Evolutionary conservation across 2,113 vertebrate genomes (phyloP).

Genomic region (Dipodomys ordii): DNA sequence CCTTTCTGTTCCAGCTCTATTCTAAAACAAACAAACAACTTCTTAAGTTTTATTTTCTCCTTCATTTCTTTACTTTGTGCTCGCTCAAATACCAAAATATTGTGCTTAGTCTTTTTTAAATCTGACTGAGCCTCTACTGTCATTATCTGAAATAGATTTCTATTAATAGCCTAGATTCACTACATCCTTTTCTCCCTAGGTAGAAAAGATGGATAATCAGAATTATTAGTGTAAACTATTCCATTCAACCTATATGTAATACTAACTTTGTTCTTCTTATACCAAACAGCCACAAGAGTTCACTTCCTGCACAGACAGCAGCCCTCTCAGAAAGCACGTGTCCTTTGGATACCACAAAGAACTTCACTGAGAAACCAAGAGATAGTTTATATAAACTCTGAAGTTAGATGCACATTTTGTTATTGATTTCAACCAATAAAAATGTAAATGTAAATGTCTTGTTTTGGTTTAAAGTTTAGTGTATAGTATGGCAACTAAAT

Average conservation of each 20-base stretch:
- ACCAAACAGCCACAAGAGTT: not conserved
- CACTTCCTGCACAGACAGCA: not conserved
- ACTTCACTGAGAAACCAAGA: not conserved
- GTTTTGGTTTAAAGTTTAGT: conserved; percentile 49
- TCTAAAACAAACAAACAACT: not conserved
- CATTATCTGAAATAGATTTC: not conserved
- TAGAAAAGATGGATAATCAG: not conserved
- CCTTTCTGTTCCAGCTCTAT: not conserved
- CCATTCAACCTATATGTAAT: not conserved
- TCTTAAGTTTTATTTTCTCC: not conserved
- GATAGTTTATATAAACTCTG: not conserved
- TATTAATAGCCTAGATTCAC: not conserved
- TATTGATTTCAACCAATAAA: not conserved
- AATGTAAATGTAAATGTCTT: not conserved
- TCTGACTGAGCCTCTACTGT: not conserved
- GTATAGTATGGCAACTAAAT: not conserved
- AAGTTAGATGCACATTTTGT: conserved; percentile 14
- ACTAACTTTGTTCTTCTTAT: not conserved
- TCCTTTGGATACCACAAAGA: not conserved
- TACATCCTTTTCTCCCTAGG: not conserved
- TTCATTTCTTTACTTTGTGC: not conserved
- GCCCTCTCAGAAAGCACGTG: not conserved
- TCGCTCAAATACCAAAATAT: not conserved
- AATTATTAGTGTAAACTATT: not conserved
- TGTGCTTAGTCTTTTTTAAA: not conserved